Base-by-base conservation (phyloP, 2,888 invertebrate species). In the Cantharis rufa region DNA sequence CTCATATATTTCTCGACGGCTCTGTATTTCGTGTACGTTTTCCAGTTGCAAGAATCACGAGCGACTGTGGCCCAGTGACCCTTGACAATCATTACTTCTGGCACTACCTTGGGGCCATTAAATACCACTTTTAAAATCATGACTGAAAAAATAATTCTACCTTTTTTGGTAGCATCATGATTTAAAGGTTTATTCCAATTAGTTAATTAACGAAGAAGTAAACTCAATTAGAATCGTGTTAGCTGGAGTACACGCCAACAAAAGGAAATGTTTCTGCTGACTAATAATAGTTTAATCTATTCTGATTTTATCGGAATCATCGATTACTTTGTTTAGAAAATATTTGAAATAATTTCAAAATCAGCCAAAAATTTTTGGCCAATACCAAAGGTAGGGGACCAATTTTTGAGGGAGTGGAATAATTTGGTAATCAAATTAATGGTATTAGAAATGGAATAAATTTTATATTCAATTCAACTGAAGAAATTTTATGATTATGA, bases 11-110 rank as follows among this genome's bases (percentile, higher is more conserved):
- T 48, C 71, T 72, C 68, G 21, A 75, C 75, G 75, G 66, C 63
- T 71, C 74, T 71, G 69, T 71, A 71, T 80, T 78, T 80, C 80
- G 78, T 78, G 80, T 75, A 71, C 77, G 76, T 64, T 69, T 69
- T 71, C 68, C 70, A 76, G 79, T 79, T 75, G 77, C 79, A 79
- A 74, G 75, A 76, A 76, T 80, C 80, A 80, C 80, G 80, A 80
- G 62, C 75, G 70, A 74, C 79, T 76, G 74, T 72, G 80, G 74
- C 78, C 80, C 71, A 80, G 73, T 80, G 72, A 80, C 80, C 80
- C 79, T 72, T 79, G 80, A 79, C 77, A 79, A 70, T 74, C 48
- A 62, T 74, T 63, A 76, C 78, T 76, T 61, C 74, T 73, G 78
- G 80, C 73, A 70, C 72, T 80, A 70, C 77, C 78, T 66, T 75